Conservation (phyloP, 2,797 vertebrate species). For the Sphenopsis melanotis region DNA sequence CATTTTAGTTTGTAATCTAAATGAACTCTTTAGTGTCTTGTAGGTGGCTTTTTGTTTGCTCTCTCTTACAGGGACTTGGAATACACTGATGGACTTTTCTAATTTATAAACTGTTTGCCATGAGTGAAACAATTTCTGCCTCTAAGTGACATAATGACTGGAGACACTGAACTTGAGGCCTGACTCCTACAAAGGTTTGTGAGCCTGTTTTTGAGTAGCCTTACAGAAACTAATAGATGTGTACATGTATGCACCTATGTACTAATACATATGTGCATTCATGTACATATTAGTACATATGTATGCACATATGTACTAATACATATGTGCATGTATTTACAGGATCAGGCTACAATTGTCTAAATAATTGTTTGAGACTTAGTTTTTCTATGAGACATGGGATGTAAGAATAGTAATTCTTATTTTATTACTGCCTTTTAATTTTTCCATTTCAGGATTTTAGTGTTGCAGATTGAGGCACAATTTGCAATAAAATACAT, state of each 20-base stretch:
- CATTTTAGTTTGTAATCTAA: not conserved
- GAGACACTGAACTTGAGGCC: not conserved
- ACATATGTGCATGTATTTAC: not conserved
- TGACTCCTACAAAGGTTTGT: not conserved
- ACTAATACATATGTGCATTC: too few relatives aligned
- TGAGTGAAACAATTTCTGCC: not conserved
- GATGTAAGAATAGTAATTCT: not conserved
- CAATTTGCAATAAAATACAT: not conserved
- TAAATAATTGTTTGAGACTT: not conserved
- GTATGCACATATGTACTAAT: too few relatives aligned
- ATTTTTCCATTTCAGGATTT: conserved; percentile 7
- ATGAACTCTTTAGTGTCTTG: not conserved
- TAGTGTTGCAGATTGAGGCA: not conserved
- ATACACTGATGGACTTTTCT: not conserved
- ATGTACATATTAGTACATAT: too few relatives aligned
- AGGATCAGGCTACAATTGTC: not conserved
- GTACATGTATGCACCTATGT: too few relatives aligned
- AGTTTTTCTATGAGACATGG: not conserved
- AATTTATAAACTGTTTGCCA: not conserved
- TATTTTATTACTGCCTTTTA: not conserved
- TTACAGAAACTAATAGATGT: not conserved
- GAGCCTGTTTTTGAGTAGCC: not conserved
- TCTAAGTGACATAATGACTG: not conserved
- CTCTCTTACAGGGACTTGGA: not conserved
- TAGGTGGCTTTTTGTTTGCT: not conserved